Base-by-base conservation (phyloP, 2,888 invertebrate species). In the Agrotis ipsilon region DNA sequence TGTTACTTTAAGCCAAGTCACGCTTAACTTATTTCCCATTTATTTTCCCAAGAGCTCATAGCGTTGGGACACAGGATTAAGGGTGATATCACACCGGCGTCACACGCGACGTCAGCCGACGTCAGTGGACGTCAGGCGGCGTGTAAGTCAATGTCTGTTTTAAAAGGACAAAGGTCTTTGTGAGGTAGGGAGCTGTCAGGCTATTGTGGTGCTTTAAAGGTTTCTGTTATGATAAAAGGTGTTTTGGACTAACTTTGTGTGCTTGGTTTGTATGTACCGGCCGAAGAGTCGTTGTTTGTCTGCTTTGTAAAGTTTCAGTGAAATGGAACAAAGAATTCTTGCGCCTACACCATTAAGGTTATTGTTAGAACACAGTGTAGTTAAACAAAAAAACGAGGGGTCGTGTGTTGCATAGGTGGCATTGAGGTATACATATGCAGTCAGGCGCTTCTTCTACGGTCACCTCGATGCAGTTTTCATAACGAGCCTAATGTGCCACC, bases 61-160 rank as follows among this genome's bases (percentile, higher is more conserved):
- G 71, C 64, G 66, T 32, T 49, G 66, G 76, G 60, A 77, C 64
- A 62, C 21, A 61, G 68, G 66, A 75, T 82, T 81, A 72, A 72
- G 68, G 79, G 65, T 49, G 59, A 65, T 71, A 64, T 74, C 82
- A 74, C 73, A 78, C 63, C 49, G 61, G 24, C 48, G 61, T 76
- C 72, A 61, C 64, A 14, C 48, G 62, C 49, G 24, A 78, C 68
- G 43, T 75, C 68, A 59, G 39, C 32, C 46, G 45, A 46, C 46
- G 78, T 77, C 77, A 70, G 77, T 27, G 55, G n/a, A 27, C 62
- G 81, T 78, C 81, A 55, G 21, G 21, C 59, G 45, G 39, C 27
- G 48, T 67, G 78, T 79, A 68, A 79, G 81, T 78, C 79, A 81
- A 68, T 72, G 81, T 78, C 81, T 59, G 78, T 72, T 81, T 81